A percentile compares a stretch with the other conserved stretches of the same genome.
Conservation (phyloP, 2,888 invertebrate species). For the Parnassius smintheus region DNA sequence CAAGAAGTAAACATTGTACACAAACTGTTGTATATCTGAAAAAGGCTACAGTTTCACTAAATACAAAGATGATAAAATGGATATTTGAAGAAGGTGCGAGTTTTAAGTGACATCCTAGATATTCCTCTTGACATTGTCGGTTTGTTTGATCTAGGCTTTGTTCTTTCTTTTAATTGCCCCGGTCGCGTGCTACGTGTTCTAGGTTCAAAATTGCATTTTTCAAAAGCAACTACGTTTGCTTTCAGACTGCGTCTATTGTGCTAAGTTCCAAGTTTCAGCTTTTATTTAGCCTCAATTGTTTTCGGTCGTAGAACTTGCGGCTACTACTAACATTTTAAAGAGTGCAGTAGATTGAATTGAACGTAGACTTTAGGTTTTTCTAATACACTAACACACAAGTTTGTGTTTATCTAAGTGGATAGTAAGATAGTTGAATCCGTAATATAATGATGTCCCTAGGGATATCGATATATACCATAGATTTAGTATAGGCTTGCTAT, state of each 20-base stretch:
- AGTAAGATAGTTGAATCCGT: too few relatives aligned
- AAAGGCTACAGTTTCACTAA: conserved; percentile 2
- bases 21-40: neutral
- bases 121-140: conserved; percentile 23
- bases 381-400: too few relatives aligned
- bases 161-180: conserved; percentile 21
- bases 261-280: conserved; percentile 18
- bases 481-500: too few relatives aligned
- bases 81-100: conserved; percentile 14
- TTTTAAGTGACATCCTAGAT: conserved; percentile 8
- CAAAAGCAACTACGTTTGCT: conserved; percentile 19
- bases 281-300: conserved; percentile 18
- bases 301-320: conserved; percentile 6
- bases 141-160: conserved; percentile 19
- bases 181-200: conserved; percentile 11
- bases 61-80: conserved; percentile 18
- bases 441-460: too few relatives aligned
- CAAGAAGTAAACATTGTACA: too few relatives aligned
- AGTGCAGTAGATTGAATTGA: too few relatives aligned
- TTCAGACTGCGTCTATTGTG: conserved; percentile 19
- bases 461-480: too few relatives aligned
- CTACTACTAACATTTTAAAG: too few relatives aligned
- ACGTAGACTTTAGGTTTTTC: too few relatives aligned
- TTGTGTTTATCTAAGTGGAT: too few relatives aligned
- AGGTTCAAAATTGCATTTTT: conserved; percentile 18